phyloP scores from a whole-genome alignment of 2,888 invertebrate species.

The Stratiomys singularior region DNA sequence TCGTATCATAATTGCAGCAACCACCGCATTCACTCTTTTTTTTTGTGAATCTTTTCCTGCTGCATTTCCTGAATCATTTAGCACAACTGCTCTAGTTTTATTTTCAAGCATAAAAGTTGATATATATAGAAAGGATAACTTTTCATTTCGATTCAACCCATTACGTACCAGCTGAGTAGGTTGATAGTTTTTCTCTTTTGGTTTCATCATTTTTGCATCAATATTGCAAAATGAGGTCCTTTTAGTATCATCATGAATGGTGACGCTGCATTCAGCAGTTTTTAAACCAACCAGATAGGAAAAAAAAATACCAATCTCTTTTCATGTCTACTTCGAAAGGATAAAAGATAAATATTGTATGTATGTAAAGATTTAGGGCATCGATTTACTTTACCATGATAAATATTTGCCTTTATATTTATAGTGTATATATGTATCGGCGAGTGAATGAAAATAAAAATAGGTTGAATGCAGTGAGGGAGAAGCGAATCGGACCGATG shows the following conservation, averaged over 20 bases:
- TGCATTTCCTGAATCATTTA: conserved; percentile 33
- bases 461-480: conserved; percentile 14
- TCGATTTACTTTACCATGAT: conserved; percentile 17
- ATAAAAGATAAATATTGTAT: not conserved
- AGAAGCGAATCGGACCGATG: not conserved
- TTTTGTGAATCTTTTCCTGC: not conserved
- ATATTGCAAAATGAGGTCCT: conserved; percentile 3
- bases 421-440: no score
- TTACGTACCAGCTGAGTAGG: not conserved
- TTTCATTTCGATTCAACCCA: no score
- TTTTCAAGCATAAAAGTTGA: no score
- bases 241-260: no score
- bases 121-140: no score
- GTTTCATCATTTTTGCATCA: not conserved
- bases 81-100: not conserved
- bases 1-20: not conserved
- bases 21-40: not conserved
- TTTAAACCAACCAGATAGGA: no score
- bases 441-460: conserved; percentile 18
- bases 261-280: no score
- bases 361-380: conserved; percentile 30
- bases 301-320: no score
- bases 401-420: no score
- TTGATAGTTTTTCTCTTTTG: conserved; percentile 9
- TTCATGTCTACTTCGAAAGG: not conserved